Evolutionary conservation across 1,140 invertebrate genomes (phyloP), one percentile per base, ranked within the genome.

Genomic region (Pseudomyrmex concolor): DNA sequence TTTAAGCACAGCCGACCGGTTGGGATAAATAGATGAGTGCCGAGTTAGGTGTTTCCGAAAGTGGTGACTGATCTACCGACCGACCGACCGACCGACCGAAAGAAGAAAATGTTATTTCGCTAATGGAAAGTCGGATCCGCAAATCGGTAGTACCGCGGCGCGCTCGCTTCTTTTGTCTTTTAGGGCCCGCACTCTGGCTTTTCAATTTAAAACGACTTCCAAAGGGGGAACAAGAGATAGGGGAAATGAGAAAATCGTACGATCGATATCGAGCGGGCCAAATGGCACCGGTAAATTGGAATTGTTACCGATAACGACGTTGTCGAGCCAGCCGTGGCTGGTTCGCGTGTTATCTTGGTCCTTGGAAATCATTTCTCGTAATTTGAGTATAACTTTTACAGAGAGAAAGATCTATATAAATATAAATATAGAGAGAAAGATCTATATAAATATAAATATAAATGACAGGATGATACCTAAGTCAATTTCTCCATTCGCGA

Each of bases 41-140:
- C 9, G 17, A 48, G 19, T 12, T 34, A 66, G 22, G 17, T 8
- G 54, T 25, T 19, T 43, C 50, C 55, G 19, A 78, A 77, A 19
- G 54, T 60, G 19, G 43, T 3, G 57, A 34, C 19, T 15, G 70
- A 81, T 1, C 66, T n/a, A n/a, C 54, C 60, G 77, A 71, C 25
- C 51, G 59, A 59, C 54, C 60, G 55, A 66, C 43, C 48, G 76
- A 34, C 34, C 34, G 34, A 34, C 34, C 34, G 5, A 34, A 76
- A 70, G 59, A 50, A 71, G 82, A 73, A 81, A 80, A 87, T 80
- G 70, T 60, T 88, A 87, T 88, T 87, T 81, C 85, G 70, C 82
- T 88, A 88, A 88, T 88, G 86, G 86, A 88, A 88, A 84, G 86
- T 78, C 80, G 59, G 80, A 84, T 86, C 86, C 73, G 59, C 85